Base-by-base conservation (phyloP, 2,797 vertebrate species). In the Poliocrania exsul region DNA sequence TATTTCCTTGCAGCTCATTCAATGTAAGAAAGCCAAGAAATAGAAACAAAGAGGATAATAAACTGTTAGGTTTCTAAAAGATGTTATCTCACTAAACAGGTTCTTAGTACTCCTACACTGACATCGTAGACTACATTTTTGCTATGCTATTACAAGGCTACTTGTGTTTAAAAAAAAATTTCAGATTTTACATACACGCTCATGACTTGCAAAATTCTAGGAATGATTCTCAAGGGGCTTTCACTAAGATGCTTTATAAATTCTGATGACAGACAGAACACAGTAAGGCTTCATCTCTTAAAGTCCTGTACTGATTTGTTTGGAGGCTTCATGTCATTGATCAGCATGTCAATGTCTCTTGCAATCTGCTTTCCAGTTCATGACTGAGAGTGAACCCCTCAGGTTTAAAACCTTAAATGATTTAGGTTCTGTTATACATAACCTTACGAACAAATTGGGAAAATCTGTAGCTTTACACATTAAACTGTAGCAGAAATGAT, bases 151-250 rank as follows among this genome's bases (percentile, higher is more conserved):
- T 94, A 88, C 80, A 58, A 91, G 75, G 72, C 58, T 93, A 93
- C 77, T 94, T 69, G 58, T 56, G 66, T 73, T 86, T 31, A 44
- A 66, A 83, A 90, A 67, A 33, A 91, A 93, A 78, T 26, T 12
- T 79, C 65, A 67, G 87, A 87, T 94, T 96, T 97, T 93, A 92
- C 92, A 96, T 75, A 96, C 89, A 92, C 14, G 88, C 94, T 97
- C 90, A 94, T 93, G 97, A 97, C 94, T 96, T 96, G 96, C 96
- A 97, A 96, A 96, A 96, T 92, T 96, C 93, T 92, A 91, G 57
- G 82, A 88, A 95, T 89, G 75, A 90, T 96, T 96, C 95, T 97
- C 92, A 92, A 93, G 96, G 93, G 81, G 80, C 87, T 81, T 86
- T 97, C 94, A 88, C 93, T 88, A 88, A 94, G 95, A 94, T 93